Conservation (phyloP, 2,888 invertebrate genomes). For the Cantharis lateralis region DNA sequence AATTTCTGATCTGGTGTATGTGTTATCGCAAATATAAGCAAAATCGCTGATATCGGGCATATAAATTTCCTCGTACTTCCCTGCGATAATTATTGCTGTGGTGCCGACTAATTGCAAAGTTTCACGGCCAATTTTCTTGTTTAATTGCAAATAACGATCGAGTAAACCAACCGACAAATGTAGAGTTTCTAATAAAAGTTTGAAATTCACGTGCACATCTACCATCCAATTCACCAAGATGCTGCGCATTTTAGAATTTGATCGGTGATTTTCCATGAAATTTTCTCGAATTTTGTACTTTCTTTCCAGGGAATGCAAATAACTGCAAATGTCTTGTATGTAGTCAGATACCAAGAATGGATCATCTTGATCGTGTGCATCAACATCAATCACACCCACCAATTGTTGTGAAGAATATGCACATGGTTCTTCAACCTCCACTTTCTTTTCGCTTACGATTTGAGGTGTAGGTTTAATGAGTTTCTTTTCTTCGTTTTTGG, state of each 20-base stretch:
- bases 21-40: slow-evolving; percentile 87
- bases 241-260: slow-evolving; percentile 85
- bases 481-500: not conserved
- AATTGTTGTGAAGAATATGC: slow-evolving; percentile 32
- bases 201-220: slow-evolving; percentile 88
- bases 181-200: slow-evolving; percentile 84
- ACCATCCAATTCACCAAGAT: slow-evolving; percentile 94
- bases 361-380: slow-evolving; percentile 66
- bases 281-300: slow-evolving; percentile 67
- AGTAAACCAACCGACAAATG: slow-evolving; percentile 86
- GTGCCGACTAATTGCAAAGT: slow-evolving; percentile 86
- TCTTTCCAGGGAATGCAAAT: slow-evolving; percentile 76
- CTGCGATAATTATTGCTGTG: slow-evolving; percentile 86
- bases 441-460: not conserved
- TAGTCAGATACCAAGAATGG: slow-evolving; percentile 83
- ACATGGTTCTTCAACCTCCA: not conserved
- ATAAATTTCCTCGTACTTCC: slow-evolving; percentile 95
- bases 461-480: not conserved
- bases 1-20: slow-evolving; percentile 79
- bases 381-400: slow-evolving; percentile 6
- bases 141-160: slow-evolving; percentile 86
- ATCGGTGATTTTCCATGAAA: slow-evolving; percentile 66
- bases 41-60: slow-evolving; percentile 87
- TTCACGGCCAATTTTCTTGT: slow-evolving; percentile 44
- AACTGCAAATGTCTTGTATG: slow-evolving; percentile 86